Percentiles rank a stretch among this genome's conserved stretches.
Evolutionary conservation across 2,113 vertebrate genomes (phyloP).

Genomic region (Hipposideros armiger): DNA sequence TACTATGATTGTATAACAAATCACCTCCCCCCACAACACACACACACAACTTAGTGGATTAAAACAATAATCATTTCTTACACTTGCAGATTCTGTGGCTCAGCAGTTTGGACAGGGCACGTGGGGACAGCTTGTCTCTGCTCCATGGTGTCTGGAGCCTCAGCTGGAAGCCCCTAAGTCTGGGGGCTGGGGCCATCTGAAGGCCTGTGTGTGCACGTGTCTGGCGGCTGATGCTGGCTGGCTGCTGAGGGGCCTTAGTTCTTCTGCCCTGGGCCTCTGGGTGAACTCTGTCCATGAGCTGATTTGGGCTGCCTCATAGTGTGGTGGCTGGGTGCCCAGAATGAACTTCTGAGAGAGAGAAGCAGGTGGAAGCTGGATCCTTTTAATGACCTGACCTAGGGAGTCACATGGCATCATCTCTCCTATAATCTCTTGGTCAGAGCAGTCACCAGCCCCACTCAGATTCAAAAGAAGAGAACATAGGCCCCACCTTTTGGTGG

Average conservation of each 20-base stretch:
- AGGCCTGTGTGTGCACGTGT: not conserved
- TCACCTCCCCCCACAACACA: not conserved
- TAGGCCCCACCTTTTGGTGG: not conserved
- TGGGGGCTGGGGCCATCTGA: not conserved
- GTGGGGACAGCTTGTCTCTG: not conserved
- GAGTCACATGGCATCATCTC: not conserved
- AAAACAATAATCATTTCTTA: not conserved
- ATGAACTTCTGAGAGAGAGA: not conserved
- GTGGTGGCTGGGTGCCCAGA: not conserved
- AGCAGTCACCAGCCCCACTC: not conserved
- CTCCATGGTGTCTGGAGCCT: not conserved
- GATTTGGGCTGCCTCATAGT: slow-evolving; percentile 9
- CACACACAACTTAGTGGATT: not conserved
- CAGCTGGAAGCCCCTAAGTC: not conserved
- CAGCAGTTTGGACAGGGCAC: not conserved
- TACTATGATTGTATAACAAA: not conserved
- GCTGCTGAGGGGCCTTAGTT: not conserved
- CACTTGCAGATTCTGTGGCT: not conserved
- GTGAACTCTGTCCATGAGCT: not conserved
- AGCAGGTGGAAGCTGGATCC: not conserved
- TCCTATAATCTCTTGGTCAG: not conserved
- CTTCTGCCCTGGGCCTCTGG: not conserved
- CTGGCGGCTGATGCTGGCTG: not conserved
- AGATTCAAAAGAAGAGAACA: not conserved
- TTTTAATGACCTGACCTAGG: not conserved